phyloP scores from a whole-genome alignment of 2,113 vertebrate genomes.

The Eclectus roratus region DNA sequence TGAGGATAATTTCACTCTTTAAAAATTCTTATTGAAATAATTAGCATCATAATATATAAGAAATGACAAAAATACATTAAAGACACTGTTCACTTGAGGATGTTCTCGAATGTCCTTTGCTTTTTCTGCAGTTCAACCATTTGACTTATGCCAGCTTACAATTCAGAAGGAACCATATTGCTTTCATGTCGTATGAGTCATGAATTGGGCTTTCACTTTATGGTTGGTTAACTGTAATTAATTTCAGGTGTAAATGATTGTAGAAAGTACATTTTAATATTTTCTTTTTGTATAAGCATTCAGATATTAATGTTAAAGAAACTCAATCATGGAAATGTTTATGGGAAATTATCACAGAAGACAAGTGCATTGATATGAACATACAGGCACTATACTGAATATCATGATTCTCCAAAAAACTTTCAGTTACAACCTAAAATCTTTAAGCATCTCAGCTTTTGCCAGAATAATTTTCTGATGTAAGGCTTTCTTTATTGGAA shows the following conservation, averaged over 20 bases:
- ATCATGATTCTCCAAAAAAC: not conserved
- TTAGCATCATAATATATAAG: not conserved
- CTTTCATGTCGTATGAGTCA: not conserved
- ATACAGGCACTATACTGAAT: not conserved
- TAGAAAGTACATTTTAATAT: not conserved
- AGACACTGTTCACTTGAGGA: not conserved
- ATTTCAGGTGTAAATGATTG: not conserved
- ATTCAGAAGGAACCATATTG: not conserved
- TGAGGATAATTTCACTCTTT: not conserved
- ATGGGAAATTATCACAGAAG: not conserved
- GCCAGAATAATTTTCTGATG: not conserved
- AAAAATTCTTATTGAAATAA: not conserved
- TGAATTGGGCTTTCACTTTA: not conserved
- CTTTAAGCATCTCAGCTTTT: not conserved
- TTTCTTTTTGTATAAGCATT: not conserved
- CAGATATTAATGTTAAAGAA: conserved; percentile 3
- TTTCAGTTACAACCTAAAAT: not conserved
- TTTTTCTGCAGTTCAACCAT: not conserved
- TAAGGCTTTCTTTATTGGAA: not conserved
- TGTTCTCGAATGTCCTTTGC: not conserved
- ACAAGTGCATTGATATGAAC: not conserved
- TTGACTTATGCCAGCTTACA: not conserved
- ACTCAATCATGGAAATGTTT: not conserved
- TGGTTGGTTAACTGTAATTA: not conserved
- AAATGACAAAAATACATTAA: not conserved